A percentile compares a stretch with the other conserved stretches of the same genome.
These are phyloP conservation scores for Vombatus ursinus DNA, from an alignment of 2,113 vertebrate species.

Conservation along the genomic window DNA sequence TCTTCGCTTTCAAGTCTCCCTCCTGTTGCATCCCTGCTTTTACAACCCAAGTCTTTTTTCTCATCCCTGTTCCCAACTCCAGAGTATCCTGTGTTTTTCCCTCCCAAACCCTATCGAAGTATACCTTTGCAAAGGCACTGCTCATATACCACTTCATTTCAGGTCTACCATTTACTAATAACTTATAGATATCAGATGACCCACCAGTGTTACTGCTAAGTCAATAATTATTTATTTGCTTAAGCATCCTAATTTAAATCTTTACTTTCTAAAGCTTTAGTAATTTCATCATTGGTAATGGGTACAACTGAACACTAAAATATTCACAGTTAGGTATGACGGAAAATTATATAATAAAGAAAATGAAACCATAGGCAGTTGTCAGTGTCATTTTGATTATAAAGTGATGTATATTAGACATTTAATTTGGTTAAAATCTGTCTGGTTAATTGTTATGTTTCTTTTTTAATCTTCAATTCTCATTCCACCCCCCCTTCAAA, in stretches of 20 bases:
- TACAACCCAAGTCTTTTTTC: neutral
- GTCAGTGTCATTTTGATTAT: neutral
- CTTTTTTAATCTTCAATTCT: neutral
- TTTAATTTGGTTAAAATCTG: neutral
- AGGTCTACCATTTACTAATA: neutral
- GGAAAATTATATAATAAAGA: neutral
- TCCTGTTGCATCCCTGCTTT: neutral
- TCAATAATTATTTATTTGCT: neutral
- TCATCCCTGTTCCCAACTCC: neutral
- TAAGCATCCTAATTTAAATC: neutral
- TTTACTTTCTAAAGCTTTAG: neutral
- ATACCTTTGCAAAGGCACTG: neutral
- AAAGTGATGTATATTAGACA: neutral
- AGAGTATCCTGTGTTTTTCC: neutral
- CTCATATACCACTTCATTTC: neutral
- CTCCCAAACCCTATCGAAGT: neutral
- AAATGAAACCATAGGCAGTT: neutral
- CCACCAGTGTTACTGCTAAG: neutral
- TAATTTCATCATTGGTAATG: conserved; percentile 8
- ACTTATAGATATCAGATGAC: neutral
- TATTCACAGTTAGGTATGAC: neutral
- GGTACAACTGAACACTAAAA: conserved; percentile 18
- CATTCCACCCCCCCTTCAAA: neutral
- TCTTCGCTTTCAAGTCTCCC: neutral
- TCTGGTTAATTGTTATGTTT: neutral